Base-by-base conservation (phyloP, 2,888 invertebrate species). In the Drosophila pseudotakahashii region DNA sequence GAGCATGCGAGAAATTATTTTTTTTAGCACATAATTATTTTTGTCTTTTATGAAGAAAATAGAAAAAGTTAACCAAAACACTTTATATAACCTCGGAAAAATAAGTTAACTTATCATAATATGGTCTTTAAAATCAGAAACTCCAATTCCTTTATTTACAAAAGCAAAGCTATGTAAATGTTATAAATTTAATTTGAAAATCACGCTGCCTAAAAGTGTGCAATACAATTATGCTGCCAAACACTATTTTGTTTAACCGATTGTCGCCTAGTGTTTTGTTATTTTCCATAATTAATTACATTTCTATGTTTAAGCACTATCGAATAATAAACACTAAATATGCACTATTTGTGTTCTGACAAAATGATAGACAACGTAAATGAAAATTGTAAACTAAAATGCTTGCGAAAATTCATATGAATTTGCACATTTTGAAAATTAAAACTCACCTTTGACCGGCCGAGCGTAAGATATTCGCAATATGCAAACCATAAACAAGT, bases 381-480 rank as follows among this genome's bases (percentile, higher is more conserved):
- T 14, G 6, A 7, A 7, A 11, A 14, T 10, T 11, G 10, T 19
- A 37, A 59, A 42, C 41, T 14, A 16, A 32, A 32, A 6, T 16
- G 9, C 9, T 14, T 37, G 26, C 11, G 11, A 7, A 62, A 60
- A 34, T 26, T 42, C 14, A 26, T 53, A 34, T 47, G 41, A 59
- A 59, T 47, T 23, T 63, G 34, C 48, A 42, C 26, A 51, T 34
- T 39, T 36, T 3, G 19, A 3, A 62, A 52, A 63, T 47, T 41
- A 48, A 63, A 52, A 52, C 26, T 34, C 45, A 52, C 45, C 64
- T 66, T 52, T 52, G 53, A 66, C 64, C 64, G 11, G 2, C 37
- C n/a, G 13, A 37, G 19, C 50, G 32, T 32, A 44, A 32, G 63
- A 63, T 32, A 63, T 48, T 51, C 32, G 51, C 37, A 52, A 64